A percentile compares a stretch with the other conserved stretches of the same genome.
Evolutionary conservation across 2,113 vertebrate genomes (phyloP).

Genomic region (Channa argus): DNA sequence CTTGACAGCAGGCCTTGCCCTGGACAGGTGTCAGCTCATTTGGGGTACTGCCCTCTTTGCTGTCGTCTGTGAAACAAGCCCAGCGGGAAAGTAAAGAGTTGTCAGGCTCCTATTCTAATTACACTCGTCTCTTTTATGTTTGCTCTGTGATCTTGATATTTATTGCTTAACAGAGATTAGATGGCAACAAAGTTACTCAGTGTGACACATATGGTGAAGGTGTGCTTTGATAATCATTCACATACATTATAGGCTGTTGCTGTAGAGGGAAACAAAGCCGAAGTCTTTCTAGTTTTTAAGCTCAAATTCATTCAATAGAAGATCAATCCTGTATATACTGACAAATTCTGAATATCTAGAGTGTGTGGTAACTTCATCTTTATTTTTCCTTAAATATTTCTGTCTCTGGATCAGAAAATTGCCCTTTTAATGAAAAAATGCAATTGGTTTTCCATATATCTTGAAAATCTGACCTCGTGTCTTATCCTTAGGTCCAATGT

Average conservation of each 20-base stretch:
- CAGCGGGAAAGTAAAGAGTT: conserved; percentile 32
- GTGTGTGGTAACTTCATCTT: neutral
- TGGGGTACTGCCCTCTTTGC: conserved; percentile 20
- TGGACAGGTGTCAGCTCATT: conserved; percentile 78
- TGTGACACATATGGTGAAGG: neutral
- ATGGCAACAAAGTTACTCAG: neutral
- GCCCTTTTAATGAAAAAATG: neutral
- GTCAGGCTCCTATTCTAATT: conserved; percentile 48
- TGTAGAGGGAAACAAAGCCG: too few relatives aligned
- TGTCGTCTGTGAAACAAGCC: conserved; percentile 13
- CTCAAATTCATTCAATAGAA: too few relatives aligned
- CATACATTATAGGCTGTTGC: neutral
- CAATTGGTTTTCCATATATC: neutral
- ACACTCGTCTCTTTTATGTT: conserved; percentile 21
- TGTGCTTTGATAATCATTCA: conserved; percentile 10
- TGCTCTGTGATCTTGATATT: conserved; percentile 7
- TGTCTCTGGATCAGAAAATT: neutral
- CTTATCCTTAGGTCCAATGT: conserved; percentile 87
- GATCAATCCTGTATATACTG: too few relatives aligned
- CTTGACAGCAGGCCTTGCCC: conserved; percentile 68
- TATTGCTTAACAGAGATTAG: conserved; percentile 6
- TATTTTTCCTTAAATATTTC: too few relatives aligned
- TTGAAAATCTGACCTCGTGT: neutral
- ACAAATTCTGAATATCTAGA: too few relatives aligned
- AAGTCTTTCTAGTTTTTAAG: too few relatives aligned